These are phyloP conservation scores for Heteromurus nitidus DNA, from an alignment of 2,888 invertebrate genomes.

Conservation along the genomic window DNA sequence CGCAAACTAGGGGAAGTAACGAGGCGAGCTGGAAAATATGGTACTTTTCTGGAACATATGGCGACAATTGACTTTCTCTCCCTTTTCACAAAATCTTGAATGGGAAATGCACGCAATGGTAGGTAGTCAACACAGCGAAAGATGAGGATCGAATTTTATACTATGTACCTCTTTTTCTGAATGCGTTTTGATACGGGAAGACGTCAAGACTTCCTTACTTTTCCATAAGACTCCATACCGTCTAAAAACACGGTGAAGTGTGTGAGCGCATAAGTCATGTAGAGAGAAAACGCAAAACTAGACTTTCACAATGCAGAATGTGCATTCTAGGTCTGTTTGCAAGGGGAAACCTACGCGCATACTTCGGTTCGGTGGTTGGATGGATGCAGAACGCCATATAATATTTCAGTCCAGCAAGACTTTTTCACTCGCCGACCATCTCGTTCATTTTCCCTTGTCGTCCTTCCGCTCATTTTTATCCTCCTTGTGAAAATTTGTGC, in stretches of 20 bases:
- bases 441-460: not conserved
- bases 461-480: not conserved
- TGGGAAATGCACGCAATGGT: slow-evolving; percentile 28
- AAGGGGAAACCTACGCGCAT: too few relatives aligned
- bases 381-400: too few relatives aligned
- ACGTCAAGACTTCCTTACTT: not conserved
- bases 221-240: too few relatives aligned
- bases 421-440: not conserved
- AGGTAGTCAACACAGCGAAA: not conserved
- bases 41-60: slow-evolving; percentile 50
- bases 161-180: not conserved
- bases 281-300: too few relatives aligned
- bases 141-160: not conserved
- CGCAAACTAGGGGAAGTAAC: not conserved
- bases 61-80: slow-evolving; percentile 56
- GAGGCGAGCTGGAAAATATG: slow-evolving; percentile 32
- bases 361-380: too few relatives aligned
- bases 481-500: not conserved
- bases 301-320: too few relatives aligned
- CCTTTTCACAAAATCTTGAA: slow-evolving; percentile 37
- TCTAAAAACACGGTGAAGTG: too few relatives aligned
- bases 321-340: too few relatives aligned
- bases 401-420: too few relatives aligned
- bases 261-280: too few relatives aligned
- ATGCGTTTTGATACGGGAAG: not conserved